A percentile compares a stretch with the other conserved stretches of the same genome.
These are phyloP conservation scores for Altica lythri DNA, from an alignment of 2,888 invertebrate genomes.

Conservation along the genomic window DNA sequence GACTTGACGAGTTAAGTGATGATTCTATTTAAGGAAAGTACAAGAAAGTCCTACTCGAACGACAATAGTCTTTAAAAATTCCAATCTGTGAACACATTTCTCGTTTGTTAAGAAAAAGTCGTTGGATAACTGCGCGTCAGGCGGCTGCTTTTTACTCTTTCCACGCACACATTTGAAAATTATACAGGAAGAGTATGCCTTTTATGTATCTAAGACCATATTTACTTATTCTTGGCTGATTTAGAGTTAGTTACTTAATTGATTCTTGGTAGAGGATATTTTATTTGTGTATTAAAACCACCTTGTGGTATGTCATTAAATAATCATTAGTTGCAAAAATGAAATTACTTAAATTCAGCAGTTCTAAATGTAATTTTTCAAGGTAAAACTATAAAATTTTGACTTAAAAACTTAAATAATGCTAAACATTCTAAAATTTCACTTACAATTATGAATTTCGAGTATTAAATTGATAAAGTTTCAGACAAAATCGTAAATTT, in stretches of 20 bases:
- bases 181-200: constrained; percentile 28
- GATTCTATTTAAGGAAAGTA: constrained; percentile 35
- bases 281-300: too few species aligned
- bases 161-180: constrained; percentile 20
- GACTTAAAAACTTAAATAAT: too few species aligned
- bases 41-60: constrained; percentile 2
- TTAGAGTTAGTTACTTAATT: constrained; percentile 22
- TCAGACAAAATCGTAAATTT: too few species aligned
- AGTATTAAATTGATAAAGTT: too few species aligned
- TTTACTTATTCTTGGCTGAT: constrained; percentile 18
- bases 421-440: too few species aligned
- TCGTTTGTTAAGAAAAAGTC: constrained; percentile 36
- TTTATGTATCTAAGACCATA: constrained; percentile 19
- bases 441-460: too few species aligned
- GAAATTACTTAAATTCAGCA: too few species aligned
- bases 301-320: too few species aligned
- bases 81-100: constrained; percentile 37
- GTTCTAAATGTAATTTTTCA: too few species aligned
- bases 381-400: too few species aligned
- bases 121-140: constrained; percentile 34
- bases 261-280: constrained; percentile 25
- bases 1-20: too few species aligned
- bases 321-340: too few species aligned
- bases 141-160: constrained; percentile 24
- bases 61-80: constrained; percentile 41